Evolutionary conservation across 2,797 vertebrate species (phyloP), one percentile per base, ranked within the genome.

Genomic region (Darevskia mixta): DNA sequence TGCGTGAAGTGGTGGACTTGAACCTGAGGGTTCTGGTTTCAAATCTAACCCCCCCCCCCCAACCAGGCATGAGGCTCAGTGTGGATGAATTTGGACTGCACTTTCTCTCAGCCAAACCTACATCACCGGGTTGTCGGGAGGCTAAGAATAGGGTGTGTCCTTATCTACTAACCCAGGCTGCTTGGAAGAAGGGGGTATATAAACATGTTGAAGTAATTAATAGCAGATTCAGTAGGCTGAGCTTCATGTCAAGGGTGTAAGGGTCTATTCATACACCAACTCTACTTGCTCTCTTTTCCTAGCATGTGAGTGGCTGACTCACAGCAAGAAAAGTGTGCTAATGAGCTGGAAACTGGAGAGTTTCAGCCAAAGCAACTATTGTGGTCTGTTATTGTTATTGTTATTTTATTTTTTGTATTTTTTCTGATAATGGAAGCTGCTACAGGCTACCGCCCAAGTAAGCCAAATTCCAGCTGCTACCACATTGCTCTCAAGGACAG

Each of bases 11-110:
- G 9, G 27, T 13, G 45, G 18, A 49, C 20, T 20, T 32, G 61
- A n/a, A 35, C 38, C 38, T 6, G 1, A 9, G 2, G 18, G 5
- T 25, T 58, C 15, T 49, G 41, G 64, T 3, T 78, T 49, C 11
- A 17, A 8, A 20, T 35, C 3, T 0, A 1, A 43, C 41, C 41
- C 49, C 0, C 49, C 13, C 8, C 41, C 20, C 18, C n/a, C 1
- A 2, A 0, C 20, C 20, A 23, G 23, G 5, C 25, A 20, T 8
- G 17, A 41, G 2, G 9, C 20, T 72, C 71, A 27, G 17, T 69
- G 4, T 11, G 35, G 41, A 55, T 61, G 79, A 80, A 3, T 11
- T 45, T 49, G 64, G 41, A 3, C 27, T 43, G n/a, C 3, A 61
- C n/a, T 79, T 29, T 32, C 23, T 23, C 78, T 61, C 7, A 3